Conservation (phyloP, 1,140 invertebrate species). For the Amphibalanus amphitrite region DNA sequence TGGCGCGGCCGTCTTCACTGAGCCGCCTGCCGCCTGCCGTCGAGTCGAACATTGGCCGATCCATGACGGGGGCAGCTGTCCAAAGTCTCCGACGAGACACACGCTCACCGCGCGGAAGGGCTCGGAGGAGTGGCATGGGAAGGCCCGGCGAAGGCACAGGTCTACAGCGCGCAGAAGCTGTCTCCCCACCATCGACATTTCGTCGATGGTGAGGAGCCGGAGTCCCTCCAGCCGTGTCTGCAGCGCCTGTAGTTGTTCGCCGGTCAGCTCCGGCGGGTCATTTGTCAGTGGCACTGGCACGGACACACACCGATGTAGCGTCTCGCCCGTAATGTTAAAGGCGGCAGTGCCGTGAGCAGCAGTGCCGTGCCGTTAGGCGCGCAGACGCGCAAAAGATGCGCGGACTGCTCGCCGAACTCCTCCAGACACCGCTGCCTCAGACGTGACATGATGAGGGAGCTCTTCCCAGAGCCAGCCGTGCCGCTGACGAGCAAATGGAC, state of each 20-base stretch:
- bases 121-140: no score
- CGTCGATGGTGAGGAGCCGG: constrained; percentile 5
- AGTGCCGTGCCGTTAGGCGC: constrained; percentile 7
- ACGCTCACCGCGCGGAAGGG: no score
- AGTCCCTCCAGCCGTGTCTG: constrained; percentile 1
- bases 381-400: background rate
- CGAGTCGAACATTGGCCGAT: no score
- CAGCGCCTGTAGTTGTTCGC: background rate
- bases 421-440: background rate
- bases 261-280: constrained; percentile 4
- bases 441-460: constrained; percentile 7
- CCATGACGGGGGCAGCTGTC: no score
- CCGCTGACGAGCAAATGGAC: constrained; percentile 5
- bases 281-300: constrained; percentile 5
- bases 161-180: no score
- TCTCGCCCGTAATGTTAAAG: constrained; percentile 9
- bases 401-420: background rate
- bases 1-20: no score
- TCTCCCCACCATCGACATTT: constrained; percentile 8
- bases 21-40: no score
- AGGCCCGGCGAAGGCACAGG: no score
- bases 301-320: background rate
- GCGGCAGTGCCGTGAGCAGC: constrained; percentile 7
- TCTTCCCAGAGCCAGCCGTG: constrained; percentile 9
- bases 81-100: no score